Evolutionary conservation across 2,113 vertebrate species (phyloP), one percentile per base, ranked within the genome.

Genomic region (Misgurnus mizolepis): DNA sequence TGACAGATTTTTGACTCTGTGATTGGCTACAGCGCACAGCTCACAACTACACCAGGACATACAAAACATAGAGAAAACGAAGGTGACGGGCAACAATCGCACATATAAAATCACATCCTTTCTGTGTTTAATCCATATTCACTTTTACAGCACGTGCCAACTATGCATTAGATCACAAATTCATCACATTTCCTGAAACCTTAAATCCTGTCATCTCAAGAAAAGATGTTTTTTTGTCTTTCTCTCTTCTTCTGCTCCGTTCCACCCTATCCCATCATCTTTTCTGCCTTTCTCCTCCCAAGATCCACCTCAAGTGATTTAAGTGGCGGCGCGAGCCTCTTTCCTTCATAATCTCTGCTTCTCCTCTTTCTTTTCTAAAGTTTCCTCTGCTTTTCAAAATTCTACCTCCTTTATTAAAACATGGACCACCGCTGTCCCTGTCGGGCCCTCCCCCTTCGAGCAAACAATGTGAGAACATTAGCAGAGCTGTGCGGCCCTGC

Each of bases 381-480:
- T 56, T 67, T 56, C 62, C 18, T 65, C 49, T 71, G 60, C 10
- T 39, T 50, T 80, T 39, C 78, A 34, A 43, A 67, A 84, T 77
- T 80, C 73, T 66, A 71, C 78, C 39, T 78, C 49, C 71, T 75
- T 53, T 76, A 47, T 58, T 39, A 53, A 45, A 50, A 61, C 65
- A 18, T 45, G 41, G 27, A 39, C n/a, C 10, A 11, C 49, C 56
- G 11, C 67, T 58, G 40, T 75, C 40, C 6, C 40, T 6, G 5
- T 53, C 55, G 4, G 10, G 17, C 79, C 53, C 41, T n/a, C 65
- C 65, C 60, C 64, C 69, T 56, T 64, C 17, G 41, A 79, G 50
- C 71, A 70, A 82, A 85, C 83, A 85, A 85, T 85, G 83, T 47
- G 67, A 66, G 83, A 73, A 75, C 79, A 85, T 76, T 75, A 82